Evolutionary conservation across 2,888 invertebrate species (phyloP).

Genomic region (Sicus ferrugineus): DNA sequence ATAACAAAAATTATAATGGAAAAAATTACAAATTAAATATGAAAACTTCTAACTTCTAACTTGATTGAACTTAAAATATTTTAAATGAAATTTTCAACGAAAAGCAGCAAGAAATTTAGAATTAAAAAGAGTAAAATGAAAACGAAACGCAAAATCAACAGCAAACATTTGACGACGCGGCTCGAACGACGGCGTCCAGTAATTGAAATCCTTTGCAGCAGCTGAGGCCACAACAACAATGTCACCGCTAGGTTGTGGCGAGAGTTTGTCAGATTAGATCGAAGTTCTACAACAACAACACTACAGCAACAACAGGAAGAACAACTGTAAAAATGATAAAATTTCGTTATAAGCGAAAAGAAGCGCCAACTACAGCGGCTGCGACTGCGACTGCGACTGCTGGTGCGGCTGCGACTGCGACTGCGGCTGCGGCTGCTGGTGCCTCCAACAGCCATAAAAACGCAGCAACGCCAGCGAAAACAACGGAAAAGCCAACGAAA

Average conservation of each 20-base stretch:
- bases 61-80: neutral
- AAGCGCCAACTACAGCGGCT: conserved; percentile 54
- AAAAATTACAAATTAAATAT: neutral
- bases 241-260: no score
- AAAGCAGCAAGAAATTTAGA: neutral
- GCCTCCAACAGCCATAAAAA: conserved; percentile 18
- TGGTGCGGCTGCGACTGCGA: conserved; percentile 32
- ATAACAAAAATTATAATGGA: no score
- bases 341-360: conserved; percentile 74
- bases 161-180: neutral
- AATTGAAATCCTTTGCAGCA: neutral
- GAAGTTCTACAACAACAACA: no score
- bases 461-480: conserved; percentile 26
- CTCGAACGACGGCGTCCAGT: neutral
- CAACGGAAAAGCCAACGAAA: no score
- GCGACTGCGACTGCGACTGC: conserved; percentile 21
- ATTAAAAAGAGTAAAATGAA: neutral
- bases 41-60: no score
- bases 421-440: conserved; percentile 20
- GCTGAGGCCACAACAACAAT: neutral
- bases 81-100: neutral
- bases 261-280: no score
- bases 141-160: neutral
- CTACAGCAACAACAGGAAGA: conserved; percentile 17
- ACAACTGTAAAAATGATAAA: conserved; percentile 67